Percentiles rank a stretch among this genome's conserved stretches.
Evolutionary conservation across 2,888 invertebrate genomes (phyloP).

Genomic region (Hypsopygia costalis): DNA sequence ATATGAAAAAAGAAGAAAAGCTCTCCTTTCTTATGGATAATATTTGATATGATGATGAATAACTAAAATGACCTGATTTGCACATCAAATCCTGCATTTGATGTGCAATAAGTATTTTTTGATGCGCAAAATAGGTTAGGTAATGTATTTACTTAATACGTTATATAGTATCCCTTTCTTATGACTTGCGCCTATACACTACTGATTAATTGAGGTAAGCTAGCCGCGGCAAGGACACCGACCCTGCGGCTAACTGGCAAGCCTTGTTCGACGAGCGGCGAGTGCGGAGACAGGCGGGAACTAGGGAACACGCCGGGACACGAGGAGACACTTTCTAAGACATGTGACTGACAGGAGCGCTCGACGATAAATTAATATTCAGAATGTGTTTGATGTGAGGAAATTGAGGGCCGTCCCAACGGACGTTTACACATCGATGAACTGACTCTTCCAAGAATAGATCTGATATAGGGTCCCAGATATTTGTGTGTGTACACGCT

Average conservation of each 20-base stretch:
- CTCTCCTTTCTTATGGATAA: no score
- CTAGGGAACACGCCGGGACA: slow-evolving; percentile 18
- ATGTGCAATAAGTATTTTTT: no score
- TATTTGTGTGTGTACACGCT: no score
- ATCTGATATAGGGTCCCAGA: no score
- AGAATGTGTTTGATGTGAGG: not conserved
- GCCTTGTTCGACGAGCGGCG: slow-evolving; percentile 27
- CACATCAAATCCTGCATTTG: no score
- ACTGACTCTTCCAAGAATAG: no score
- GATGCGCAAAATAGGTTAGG: no score
- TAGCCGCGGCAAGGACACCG: slow-evolving; percentile 38
- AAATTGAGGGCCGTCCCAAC: not conserved
- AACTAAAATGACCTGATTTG: no score
- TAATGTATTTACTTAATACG: no score
- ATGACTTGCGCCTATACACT: slow-evolving; percentile 27
- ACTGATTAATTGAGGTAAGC: slow-evolving; percentile 47
- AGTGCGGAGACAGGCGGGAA: slow-evolving; percentile 2
- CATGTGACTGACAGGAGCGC: slow-evolving; percentile 22
- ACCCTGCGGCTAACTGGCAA: slow-evolving; percentile 36
- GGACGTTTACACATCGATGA: not conserved
- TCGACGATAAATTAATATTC: slow-evolving; percentile 11
- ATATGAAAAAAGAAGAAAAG: no score
- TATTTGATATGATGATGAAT: no score
- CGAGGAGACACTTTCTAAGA: slow-evolving; percentile 38
- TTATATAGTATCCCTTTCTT: no score